Base-by-base conservation (phyloP, 1,140 invertebrate species). In the Holcopasites calliopsidis region DNA sequence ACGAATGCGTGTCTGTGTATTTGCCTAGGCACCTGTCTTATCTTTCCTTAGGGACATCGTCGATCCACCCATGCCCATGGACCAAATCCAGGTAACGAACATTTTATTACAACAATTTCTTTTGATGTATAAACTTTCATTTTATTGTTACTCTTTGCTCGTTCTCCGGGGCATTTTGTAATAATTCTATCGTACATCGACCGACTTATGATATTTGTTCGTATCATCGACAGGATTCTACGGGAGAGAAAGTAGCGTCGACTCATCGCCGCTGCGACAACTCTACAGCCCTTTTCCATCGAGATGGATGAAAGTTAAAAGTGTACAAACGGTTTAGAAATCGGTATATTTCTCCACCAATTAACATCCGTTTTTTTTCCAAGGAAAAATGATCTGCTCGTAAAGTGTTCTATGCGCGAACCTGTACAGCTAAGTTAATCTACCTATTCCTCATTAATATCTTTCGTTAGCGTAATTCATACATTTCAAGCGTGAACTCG, bases 1-100 rank as follows among this genome's bases (percentile, higher is more conserved):
- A 84, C 73, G 66, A 75, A 79, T 52, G 50, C 35, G 60, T 77
- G 23, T 84, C 66, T 84, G 47, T 84, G 70, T 80, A 73, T 84
- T 83, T 82, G 62, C 82, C 76, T 78, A 35, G 65, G 35, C 49
- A 68, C 75, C 82, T 73, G 61, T 79, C 66, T 73, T 26, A 55
- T 28, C 60, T 18, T 70, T 52, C n/a, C 13, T 35, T 49, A 65
- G 75, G 33, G 58, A 1, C 40, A 6, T 11, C 18, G 26, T 0
- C 28, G n/a, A 21, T 5, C 16, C 13, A 44, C 3, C 28, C n/a
- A 13, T 18, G 44, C 4, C 16, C 21, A 7, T 8, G 31, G 57
- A 60, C 16, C 8, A n/a, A 11, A n/a, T 28, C 4, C 60, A 44
- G 60, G 60, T 62, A 44, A 44, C 42, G 11, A 40, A 40, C n/a